Evolutionary conservation across 2,113 vertebrate genomes (phyloP).

Genomic region (Epinephelus fuscoguttatus): DNA sequence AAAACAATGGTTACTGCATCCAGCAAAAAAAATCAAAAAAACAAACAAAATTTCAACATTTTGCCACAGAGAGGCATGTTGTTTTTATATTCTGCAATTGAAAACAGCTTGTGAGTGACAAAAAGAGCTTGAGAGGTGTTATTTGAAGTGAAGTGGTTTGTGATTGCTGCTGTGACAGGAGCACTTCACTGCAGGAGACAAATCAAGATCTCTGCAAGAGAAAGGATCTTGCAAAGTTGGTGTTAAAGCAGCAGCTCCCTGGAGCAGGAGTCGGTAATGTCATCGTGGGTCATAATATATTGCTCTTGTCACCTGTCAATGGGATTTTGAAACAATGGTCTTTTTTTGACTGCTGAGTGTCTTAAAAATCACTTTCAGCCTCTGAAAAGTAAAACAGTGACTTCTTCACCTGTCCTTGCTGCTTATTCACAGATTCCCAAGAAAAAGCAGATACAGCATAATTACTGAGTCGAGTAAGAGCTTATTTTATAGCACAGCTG

Average conservation of each 20-base stretch:
- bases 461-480: neutral
- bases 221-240: neutral
- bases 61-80: neutral
- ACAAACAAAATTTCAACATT: neutral
- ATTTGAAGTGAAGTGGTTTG: conserved; percentile 9
- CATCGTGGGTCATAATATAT: neutral
- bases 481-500: conserved; percentile 10
- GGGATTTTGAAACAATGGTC: neutral
- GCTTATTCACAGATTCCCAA: neutral
- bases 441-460: conserved; percentile 23
- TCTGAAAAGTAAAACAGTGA: neutral
- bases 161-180: conserved; percentile 18
- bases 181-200: conserved; percentile 14
- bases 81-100: neutral
- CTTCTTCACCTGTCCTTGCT: conserved; percentile 2
- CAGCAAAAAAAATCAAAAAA: neutral
- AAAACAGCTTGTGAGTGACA: conserved; percentile 27
- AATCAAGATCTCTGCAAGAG: neutral
- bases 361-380: neutral
- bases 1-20: neutral
- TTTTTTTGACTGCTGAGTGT: neutral
- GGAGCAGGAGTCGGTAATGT: neutral
- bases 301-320: neutral
- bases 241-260: conserved; percentile 3
- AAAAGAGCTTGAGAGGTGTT: neutral